These are phyloP conservation scores for Drosophila sp. DNA, from an alignment of 1,140 invertebrate species.

Conservation along the genomic window DNA sequence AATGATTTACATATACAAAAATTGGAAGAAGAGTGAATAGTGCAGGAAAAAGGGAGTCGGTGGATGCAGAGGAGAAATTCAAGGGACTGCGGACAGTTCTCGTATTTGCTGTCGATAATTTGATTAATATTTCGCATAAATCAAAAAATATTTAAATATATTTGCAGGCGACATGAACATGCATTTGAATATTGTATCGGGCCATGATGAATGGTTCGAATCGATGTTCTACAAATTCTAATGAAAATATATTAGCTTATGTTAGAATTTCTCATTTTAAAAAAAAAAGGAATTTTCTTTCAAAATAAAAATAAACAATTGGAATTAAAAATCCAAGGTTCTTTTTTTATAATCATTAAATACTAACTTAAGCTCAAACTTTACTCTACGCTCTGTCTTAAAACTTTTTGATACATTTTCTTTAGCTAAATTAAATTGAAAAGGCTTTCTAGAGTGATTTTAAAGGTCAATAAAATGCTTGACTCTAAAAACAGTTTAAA, in stretches of 20 bases:
- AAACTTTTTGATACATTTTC: no score
- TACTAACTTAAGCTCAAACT: no score
- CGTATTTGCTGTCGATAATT: conserved; percentile 42
- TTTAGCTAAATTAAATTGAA: no score
- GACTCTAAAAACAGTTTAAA: no score
- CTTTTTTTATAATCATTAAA: no score
- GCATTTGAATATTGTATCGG: conserved; percentile 36
- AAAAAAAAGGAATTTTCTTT: background rate
- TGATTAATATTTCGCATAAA: conserved; percentile 59
- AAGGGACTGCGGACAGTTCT: background rate
- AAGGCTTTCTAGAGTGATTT: no score
- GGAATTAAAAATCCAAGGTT: background rate
- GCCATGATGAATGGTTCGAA: no score
- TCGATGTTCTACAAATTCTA: background rate
- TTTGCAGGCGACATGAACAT: conserved; percentile 30
- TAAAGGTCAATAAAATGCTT: no score
- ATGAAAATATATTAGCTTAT: background rate
- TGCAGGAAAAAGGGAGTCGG: background rate
- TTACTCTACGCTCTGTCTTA: no score
- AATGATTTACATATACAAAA: conserved; percentile 5
- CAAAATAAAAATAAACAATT: background rate
- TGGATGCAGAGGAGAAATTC: background rate
- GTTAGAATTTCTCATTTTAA: no score
- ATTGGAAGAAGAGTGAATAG: background rate
- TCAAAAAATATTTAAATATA: background rate